Evolutionary conservation across 2,888 invertebrate species (phyloP), one percentile per base, ranked within the genome.

Genomic region (Coenonympha arcania): DNA sequence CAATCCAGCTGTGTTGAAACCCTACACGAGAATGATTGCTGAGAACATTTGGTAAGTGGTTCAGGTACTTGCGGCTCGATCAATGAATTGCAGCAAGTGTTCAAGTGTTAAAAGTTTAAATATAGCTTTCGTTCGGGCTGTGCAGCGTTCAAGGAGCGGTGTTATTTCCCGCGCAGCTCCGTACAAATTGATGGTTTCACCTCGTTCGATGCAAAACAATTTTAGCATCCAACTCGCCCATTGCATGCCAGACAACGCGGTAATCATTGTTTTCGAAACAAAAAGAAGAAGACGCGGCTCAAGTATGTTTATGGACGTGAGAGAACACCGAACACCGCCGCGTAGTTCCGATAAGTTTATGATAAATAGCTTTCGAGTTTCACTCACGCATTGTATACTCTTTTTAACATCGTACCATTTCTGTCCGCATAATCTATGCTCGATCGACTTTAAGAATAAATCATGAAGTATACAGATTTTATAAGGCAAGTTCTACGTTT

Each of bases 321-420:
- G 68, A 71, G 72, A 79, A 79, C 79, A 81, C 79, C 70, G 74
- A 80, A 73, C 65, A 67, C 66, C 69, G 71, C 65, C 68, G 70
- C 64, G 70, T 76, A 77, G 78, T 80, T 76, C 74, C 74, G 81
- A 84, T 83, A 83, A 79, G 68, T 79, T 79, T 73, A 81, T 80
- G 82, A 83, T 84, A 83, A 84, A 84, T 83, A 83, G 76, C 77
- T 70, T 71, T 73, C 70, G 71, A 76, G 76, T 79, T 77, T 76
- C 69, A 76, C 74, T 78, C 72, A 69, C 71, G 71, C 58, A 52
- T 51, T 71, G 58, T 47, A n/a, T n/a, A 54, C 37, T 50, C 48
- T 58, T 60, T 57, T 71, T 57, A 48, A 49, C 48, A 41, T 55
- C 45, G 34, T 46, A 50, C 50, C 48, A 54, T 58, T 55, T 56